phyloP scores from a whole-genome alignment of 2,797 vertebrate species.

The Sebastes alutus region DNA sequence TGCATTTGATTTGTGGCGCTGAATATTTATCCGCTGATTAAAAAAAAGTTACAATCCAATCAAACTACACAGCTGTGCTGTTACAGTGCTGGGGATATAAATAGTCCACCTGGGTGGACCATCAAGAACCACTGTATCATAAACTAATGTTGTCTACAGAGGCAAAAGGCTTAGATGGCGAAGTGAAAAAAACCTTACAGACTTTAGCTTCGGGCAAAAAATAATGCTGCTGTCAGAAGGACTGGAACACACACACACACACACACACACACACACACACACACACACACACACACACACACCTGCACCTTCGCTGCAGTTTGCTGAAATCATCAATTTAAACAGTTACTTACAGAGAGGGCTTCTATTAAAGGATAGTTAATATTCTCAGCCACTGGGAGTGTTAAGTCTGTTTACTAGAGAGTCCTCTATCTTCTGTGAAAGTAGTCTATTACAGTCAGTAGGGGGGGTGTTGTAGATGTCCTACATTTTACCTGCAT shows the following conservation, averaged over 20 bases:
- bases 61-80: conserved; percentile 41
- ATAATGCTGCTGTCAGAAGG: conserved; percentile 31
- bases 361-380: conserved; percentile 40
- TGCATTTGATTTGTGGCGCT: conserved; percentile 12
- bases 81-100: conserved; percentile 9
- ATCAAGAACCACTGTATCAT: conserved; percentile 31
- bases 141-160: conserved; percentile 44
- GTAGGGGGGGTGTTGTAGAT: not conserved
- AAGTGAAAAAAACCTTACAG: conserved; percentile 38
- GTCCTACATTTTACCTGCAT: conserved; percentile 1
- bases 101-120: conserved; percentile 30
- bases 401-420: conserved; percentile 20
- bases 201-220: conserved; percentile 19
- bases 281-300: not conserved
- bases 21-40: conserved; percentile 34
- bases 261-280: rapidly evolving
- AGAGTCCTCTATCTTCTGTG: conserved; percentile 7
- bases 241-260: not conserved
- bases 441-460: not conserved
- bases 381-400: conserved; percentile 28
- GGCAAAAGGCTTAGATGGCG: conserved; percentile 32
- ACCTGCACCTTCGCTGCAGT: conserved; percentile 29
- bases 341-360: conserved; percentile 37
- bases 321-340: conserved; percentile 50
- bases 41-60: conserved; percentile 39